Base-by-base conservation (phyloP, 2,797 vertebrate genomes). In the Sylvia borin region DNA sequence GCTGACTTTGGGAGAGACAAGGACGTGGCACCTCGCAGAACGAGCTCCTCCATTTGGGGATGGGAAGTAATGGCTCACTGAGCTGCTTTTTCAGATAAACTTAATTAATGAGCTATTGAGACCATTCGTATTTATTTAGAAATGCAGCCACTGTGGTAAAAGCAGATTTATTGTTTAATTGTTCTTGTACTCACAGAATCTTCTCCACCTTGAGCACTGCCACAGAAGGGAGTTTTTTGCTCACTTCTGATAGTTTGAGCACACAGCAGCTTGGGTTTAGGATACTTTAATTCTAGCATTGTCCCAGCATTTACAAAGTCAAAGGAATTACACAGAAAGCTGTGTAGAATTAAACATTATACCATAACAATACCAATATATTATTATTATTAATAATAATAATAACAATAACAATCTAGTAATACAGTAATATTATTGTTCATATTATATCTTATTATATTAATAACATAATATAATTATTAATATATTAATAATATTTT, bases 1-100 rank as follows among this genome's bases (percentile, higher is more conserved):
- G 77, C 40, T 80, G 83, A 88, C 92, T 95, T 61, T 6, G 62
- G 89, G 57, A 55, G 90, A n/a, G 68, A 45, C 93, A 92, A 92
- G 91, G 91, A 95, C 5, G 1, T 5, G 32, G 91, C 70, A 54
- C 27, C 75, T 31, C 5, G 11, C 40, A 74, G 68, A 57, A 54
- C 0, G 2, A 84, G 45, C 74, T 55, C 48, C n/a, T 90, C 2
- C 0, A 1, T 58, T 64, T 38, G 38, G 38, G 48, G 17, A 22
- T 5, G 78, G 36, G 78, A 32, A 60, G 34, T 2, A 31, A 48
- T 18, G 38, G 71, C 64, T 94, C 77, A 51, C 42, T 32, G 71
- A 92, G 26, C 73, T 84, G 55, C 74, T 74, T 89, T 67, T 61
- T 31, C 88, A 88, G 90, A 92, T 42, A 76, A 93, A 79, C 34